Percentiles rank a stretch among this genome's conserved stretches.
Conservation (phyloP, 1,140 invertebrate genomes). For the Dreissena rostriformis region DNA sequence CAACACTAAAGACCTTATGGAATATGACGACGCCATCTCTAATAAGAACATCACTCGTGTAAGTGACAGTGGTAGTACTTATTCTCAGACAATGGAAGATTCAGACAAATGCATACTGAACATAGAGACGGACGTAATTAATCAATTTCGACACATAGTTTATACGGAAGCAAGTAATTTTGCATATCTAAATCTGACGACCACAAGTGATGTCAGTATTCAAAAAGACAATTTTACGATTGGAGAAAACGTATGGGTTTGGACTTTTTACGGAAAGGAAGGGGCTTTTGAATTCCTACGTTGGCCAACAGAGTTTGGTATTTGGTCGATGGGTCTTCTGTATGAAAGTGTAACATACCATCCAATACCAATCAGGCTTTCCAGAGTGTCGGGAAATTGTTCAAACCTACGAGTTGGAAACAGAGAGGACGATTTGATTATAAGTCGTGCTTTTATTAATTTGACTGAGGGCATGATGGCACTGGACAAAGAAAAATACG, state of each 20-base stretch:
- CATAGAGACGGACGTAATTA: background rate
- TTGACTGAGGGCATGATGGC: slow-evolving; percentile 3
- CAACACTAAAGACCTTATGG: too few relatives aligned
- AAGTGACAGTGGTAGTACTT: too few relatives aligned
- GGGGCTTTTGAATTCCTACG: slow-evolving; percentile 19
- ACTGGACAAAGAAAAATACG: slow-evolving; percentile 5
- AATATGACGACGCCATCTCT: too few relatives aligned
- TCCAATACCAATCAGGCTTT: background rate
- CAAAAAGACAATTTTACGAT: background rate
- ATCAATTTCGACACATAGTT: background rate
- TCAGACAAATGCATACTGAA: background rate
- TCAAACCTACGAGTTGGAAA: slow-evolving; percentile 40
- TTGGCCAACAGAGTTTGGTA: slow-evolving; percentile 49
- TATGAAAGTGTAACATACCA: background rate
- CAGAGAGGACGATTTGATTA: slow-evolving; percentile 8
- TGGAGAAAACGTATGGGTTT: slow-evolving; percentile 29
- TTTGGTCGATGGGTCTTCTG: slow-evolving; percentile 49
- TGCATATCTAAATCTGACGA: slow-evolving; percentile 15
- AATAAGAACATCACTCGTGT: too few relatives aligned
- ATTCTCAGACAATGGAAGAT: too few relatives aligned
- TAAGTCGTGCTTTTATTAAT: slow-evolving; percentile 17
- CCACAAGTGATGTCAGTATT: background rate
- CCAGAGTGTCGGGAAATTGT: slow-evolving; percentile 19
- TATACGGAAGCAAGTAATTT: background rate
- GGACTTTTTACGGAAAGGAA: slow-evolving; percentile 44